Evolutionary conservation across 2,888 invertebrate species (phyloP), one percentile per base, ranked within the genome.

Genomic region (Stenchaetothrips biformis): DNA sequence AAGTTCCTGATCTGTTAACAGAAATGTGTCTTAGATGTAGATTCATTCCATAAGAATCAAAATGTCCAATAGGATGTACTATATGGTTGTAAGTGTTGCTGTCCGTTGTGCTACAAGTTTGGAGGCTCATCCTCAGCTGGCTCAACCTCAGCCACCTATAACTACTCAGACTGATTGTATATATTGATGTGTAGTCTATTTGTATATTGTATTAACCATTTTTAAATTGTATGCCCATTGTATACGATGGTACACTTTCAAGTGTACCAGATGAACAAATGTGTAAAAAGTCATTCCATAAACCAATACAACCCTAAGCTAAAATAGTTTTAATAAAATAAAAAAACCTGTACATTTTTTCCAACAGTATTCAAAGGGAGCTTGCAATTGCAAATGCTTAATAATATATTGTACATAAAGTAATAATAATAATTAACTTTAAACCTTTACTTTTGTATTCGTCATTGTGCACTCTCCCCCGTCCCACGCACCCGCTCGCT

Each of bases 251-350:
- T 74, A 25, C 25, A 9, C 67, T 74, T 25, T 37, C 21, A 74
- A 21, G 67, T 74, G 67, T 25, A 74, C 25, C 67, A 74, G 25
- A 74, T 74, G 67, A 74, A 74, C 67, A 74, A 74, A 74, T 74
- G n/a, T 74, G 67, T 74, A 74, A 74, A 74, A 74, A 74, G 67
- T 74, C 67, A 74, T 74, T 74, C 67, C 67, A 74, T 74, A 74
- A 74, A 74, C n/a, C 67, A 74, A 74, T 74, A 74, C 59, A 59
- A 59, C 67, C 37, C 37, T 74, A 74, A 74, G 25, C 25, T 74
- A 74, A 74, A 74, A 25, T 74, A 74, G 67, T 74, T 74, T 74
- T 74, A 74, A 74, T 74, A 7, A 74, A 74, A 37, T 37, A 37
- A 37, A 4, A 37, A 37, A 37, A 37, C 4, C 2, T 25, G 25